These are phyloP conservation scores for Sthenelais limicola DNA, from an alignment of 2,888 invertebrate species.

Conservation along the genomic window DNA sequence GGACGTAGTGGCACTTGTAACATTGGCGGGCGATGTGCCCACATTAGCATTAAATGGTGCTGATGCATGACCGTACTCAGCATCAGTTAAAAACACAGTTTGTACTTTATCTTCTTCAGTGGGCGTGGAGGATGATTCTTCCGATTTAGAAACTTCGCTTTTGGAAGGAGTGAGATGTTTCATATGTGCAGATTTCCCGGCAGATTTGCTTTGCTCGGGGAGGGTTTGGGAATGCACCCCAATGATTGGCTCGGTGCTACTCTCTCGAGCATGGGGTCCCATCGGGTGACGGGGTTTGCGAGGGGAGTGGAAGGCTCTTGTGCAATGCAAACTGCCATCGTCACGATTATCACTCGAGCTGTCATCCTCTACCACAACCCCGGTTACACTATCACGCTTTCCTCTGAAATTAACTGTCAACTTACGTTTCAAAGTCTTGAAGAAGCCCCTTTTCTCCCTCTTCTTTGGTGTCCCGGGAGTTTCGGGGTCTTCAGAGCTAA, in stretches of 20 bases:
- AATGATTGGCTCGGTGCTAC: background rate
- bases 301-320: constrained; percentile 21
- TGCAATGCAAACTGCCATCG: constrained; percentile 27
- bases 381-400: constrained; percentile 24
- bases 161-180: constrained; percentile 31
- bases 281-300: background rate
- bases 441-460: constrained; percentile 46
- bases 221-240: background rate
- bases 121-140: constrained; percentile 33
- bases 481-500: background rate
- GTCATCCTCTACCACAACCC: constrained; percentile 36
- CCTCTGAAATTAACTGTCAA: constrained; percentile 35
- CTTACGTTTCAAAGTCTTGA: constrained; percentile 45
- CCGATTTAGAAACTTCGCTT: constrained; percentile 35
- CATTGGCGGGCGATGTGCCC: too few relatives aligned
- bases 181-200: background rate
- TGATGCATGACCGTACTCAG: constrained; percentile 52
- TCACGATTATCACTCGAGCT: constrained; percentile 41
- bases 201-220: background rate
- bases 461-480: constrained; percentile 34
- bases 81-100: constrained; percentile 41
- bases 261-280: background rate
- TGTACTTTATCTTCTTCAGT: constrained; percentile 38
- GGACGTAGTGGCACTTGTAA: too few relatives aligned
- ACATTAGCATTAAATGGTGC: constrained; percentile 39